phyloP scores from a whole-genome alignment of 2,888 invertebrate genomes.

The Hoplodrina ambigua region DNA sequence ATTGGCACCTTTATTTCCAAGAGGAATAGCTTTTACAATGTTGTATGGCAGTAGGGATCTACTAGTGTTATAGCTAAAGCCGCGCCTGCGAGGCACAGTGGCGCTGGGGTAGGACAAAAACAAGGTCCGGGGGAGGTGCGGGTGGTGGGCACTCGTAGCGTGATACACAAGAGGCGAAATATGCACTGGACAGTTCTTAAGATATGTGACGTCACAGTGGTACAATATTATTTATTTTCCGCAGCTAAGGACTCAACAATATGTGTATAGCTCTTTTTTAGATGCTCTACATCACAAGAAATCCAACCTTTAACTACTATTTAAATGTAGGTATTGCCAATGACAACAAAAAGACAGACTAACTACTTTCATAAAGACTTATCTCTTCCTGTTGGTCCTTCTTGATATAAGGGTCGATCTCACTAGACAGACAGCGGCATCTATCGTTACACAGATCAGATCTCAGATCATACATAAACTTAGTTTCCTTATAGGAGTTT shows the following conservation, averaged over 20 bases:
- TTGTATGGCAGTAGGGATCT: background rate
- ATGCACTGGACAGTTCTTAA: too few species aligned
- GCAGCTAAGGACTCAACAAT: too few species aligned
- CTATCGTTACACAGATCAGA: slow-evolving; percentile 43
- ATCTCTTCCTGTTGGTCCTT: slow-evolving; percentile 19
- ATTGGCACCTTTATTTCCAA: background rate
- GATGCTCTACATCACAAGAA: background rate
- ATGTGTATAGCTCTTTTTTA: background rate
- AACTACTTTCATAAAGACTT: background rate
- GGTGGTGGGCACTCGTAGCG: too few species aligned
- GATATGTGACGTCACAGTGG: too few species aligned
- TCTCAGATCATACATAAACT: slow-evolving; percentile 34
- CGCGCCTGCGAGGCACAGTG: too few species aligned
- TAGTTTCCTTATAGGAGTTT: slow-evolving; percentile 30
- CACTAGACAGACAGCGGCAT: slow-evolving; percentile 21
- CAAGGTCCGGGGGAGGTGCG: too few species aligned
- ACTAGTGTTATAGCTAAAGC: too few species aligned
- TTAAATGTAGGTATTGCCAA: background rate
- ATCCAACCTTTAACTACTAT: background rate
- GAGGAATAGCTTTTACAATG: background rate
- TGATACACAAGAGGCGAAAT: too few species aligned
- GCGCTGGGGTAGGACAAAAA: too few species aligned
- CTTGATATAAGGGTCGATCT: slow-evolving; percentile 32
- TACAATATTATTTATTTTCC: too few species aligned
- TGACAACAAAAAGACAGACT: slow-evolving; percentile 3